phyloP scores from a whole-genome alignment of 2,113 vertebrate species.

The Rattus rattus region DNA sequence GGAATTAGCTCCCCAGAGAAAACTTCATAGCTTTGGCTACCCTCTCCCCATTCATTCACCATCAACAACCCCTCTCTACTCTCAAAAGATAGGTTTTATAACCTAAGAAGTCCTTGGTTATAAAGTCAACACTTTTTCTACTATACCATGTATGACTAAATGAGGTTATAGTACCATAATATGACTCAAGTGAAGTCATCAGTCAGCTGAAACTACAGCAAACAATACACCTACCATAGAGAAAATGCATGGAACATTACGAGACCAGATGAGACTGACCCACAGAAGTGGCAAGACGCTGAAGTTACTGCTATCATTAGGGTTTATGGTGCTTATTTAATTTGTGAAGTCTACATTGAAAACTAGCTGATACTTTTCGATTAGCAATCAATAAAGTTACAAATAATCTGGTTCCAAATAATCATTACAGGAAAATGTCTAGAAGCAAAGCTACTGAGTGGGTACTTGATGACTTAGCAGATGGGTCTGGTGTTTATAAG shows the following conservation, averaged over 20 bases:
- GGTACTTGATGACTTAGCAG: not conserved
- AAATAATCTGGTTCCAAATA: not conserved
- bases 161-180: not conserved
- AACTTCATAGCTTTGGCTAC: not conserved
- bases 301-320: not conserved
- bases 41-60: not conserved
- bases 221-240: not conserved
- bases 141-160: not conserved
- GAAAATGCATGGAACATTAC: not conserved
- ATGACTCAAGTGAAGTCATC: not conserved
- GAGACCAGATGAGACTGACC: not conserved
- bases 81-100: not conserved
- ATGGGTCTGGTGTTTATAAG: not conserved
- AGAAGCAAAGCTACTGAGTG: not conserved
- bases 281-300: not conserved
- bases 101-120: not conserved
- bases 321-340: not conserved
- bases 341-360: not conserved
- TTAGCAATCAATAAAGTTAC: not conserved
- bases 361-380: not conserved
- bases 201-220: slow-evolving; percentile 16
- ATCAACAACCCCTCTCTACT: not conserved
- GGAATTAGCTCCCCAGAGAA: not conserved
- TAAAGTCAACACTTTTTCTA: not conserved
- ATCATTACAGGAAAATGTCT: not conserved